Conservation (phyloP, 2,797 vertebrate genomes). For the Sebastes ruberrimus region DNA sequence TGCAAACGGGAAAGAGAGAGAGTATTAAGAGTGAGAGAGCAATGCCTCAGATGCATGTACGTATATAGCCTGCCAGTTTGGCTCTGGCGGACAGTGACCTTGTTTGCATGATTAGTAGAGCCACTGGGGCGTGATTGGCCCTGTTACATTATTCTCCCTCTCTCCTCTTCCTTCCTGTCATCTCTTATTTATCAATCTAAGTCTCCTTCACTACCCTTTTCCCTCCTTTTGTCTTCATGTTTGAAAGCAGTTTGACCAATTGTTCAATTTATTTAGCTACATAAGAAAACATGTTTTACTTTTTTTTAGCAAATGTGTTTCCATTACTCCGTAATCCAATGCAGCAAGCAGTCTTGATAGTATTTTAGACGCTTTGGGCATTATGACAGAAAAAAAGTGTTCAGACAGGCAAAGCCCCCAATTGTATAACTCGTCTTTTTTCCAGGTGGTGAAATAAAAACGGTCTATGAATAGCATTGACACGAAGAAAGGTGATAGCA, state of each 20-base stretch:
- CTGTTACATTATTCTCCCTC: conserved; percentile 68
- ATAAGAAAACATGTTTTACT: conserved; percentile 12
- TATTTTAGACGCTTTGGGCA: neutral
- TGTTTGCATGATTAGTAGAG: conserved; percentile 82
- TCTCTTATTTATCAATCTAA: conserved; percentile 75
- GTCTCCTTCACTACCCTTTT: conserved; percentile 48
- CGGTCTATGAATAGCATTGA: neutral
- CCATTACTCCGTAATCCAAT: conserved; percentile 2
- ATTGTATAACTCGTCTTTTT: neutral
- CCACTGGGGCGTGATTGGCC: conserved; percentile 76
- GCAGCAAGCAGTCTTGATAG: neutral
- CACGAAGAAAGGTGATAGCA: neutral
- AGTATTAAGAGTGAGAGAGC: conserved; percentile 16
- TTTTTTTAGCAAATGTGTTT: conserved; percentile 12
- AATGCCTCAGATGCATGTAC: conserved; percentile 52
- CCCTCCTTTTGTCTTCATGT: conserved; percentile 25
- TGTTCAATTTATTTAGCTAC: conserved; percentile 22
- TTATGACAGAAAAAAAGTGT: neutral
- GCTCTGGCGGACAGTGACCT: conserved; percentile 77
- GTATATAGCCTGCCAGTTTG: conserved; percentile 68
- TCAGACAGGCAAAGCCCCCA: neutral
- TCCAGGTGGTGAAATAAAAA: neutral
- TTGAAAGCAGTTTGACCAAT: conserved; percentile 33
- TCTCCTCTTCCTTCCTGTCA: conserved; percentile 63
- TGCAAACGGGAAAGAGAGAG: neutral